Percentiles rank a stretch among this genome's conserved stretches.
Evolutionary conservation across 2,113 vertebrate species (phyloP).

Genomic region (Rhizomys pruinosus): DNA sequence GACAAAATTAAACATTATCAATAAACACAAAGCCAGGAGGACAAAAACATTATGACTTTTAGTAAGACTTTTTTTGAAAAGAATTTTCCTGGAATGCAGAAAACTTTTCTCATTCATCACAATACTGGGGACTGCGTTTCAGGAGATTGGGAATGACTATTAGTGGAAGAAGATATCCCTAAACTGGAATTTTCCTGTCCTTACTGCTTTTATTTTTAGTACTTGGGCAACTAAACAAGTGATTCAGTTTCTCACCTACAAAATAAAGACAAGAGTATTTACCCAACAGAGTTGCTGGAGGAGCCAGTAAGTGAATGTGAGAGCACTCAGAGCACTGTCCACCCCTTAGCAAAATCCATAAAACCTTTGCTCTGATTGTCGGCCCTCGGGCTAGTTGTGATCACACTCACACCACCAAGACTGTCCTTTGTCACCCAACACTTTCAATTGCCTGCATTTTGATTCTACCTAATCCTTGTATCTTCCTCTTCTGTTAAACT

Average conservation of each 20-base stretch:
- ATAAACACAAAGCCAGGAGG: neutral
- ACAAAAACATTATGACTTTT: neutral
- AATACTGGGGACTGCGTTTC: neutral
- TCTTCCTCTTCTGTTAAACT: neutral
- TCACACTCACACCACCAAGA: neutral
- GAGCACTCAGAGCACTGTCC: neutral
- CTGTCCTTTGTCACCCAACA: neutral
- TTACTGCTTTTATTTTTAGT: neutral
- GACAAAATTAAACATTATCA: constrained; percentile 26
- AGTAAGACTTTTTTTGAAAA: constrained; percentile 40
- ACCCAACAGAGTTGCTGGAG: neutral
- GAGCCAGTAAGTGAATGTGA: neutral
- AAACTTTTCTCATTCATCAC: neutral
- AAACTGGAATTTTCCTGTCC: neutral
- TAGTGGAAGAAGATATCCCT: neutral
- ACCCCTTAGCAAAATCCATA: neutral
- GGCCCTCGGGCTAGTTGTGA: neutral
- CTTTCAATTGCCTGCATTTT: neutral
- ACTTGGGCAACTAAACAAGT: neutral
- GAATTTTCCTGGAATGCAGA: neutral
- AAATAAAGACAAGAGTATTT: neutral
- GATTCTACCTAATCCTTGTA: neutral
- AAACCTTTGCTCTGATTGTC: neutral
- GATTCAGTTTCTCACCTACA: neutral
- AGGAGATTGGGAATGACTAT: neutral